These are phyloP conservation scores for Lophura nycthemera DNA, from an alignment of 2,113 vertebrate genomes.

Conservation along the genomic window DNA sequence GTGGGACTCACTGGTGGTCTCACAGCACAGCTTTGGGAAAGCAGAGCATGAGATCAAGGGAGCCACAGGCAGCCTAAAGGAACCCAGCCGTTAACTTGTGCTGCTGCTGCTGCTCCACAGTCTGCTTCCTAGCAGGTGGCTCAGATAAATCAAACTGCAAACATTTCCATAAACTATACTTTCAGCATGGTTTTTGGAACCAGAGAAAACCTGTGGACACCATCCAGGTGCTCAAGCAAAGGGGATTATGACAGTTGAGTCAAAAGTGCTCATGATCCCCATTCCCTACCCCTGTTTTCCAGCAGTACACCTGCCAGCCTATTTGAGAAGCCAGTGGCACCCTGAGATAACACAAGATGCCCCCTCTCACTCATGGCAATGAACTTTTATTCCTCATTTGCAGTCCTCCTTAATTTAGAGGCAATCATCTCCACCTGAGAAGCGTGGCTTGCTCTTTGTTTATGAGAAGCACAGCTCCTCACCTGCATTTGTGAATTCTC, in stretches of 20 bases:
- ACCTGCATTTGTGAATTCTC: conserved; percentile 1
- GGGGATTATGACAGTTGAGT: not conserved
- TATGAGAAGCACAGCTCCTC: conserved; percentile 1
- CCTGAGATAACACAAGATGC: not conserved
- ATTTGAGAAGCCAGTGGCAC: not conserved
- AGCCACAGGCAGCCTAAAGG: not conserved
- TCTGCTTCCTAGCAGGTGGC: not conserved
- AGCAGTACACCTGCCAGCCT: not conserved
- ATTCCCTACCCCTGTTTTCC: not conserved
- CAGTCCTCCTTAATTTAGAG: not conserved
- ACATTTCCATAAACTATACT: not conserved
- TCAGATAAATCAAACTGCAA: conserved; percentile 28
- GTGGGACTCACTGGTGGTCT: not conserved
- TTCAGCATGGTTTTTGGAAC: not conserved
- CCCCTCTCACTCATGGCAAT: not conserved
- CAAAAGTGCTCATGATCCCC: not conserved
- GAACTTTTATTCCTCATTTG: not conserved
- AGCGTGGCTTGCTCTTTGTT: not conserved
- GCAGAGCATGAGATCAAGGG: not conserved
- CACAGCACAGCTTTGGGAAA: not conserved
- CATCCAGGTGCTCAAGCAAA: not conserved
- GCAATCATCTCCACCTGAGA: not conserved
- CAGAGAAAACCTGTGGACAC: not conserved
- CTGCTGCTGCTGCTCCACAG: not conserved
- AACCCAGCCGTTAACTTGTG: not conserved